A percentile compares a stretch with the other conserved stretches of the same genome.
Conservation (phyloP, 2,797 vertebrate species). For the Chrysolophus pictus region DNA sequence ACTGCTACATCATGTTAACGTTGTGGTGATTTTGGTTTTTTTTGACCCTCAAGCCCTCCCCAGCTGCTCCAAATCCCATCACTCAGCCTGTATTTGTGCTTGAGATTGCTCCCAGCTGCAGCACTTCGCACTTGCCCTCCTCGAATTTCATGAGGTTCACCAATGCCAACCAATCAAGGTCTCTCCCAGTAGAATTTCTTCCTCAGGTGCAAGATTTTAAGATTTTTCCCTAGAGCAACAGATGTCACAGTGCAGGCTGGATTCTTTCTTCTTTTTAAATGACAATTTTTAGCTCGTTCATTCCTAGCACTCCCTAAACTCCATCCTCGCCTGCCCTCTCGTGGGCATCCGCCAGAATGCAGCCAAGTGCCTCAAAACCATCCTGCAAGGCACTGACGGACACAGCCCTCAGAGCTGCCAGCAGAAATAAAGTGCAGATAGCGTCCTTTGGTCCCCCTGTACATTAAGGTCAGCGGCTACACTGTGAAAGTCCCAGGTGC, state of each 20-base stretch:
- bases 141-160: not conserved
- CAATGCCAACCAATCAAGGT: not conserved
- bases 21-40: no score
- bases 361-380: not conserved
- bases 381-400: not conserved
- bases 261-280: no score
- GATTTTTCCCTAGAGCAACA: not conserved
- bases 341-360: not conserved
- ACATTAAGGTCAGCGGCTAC: accelerated
- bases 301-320: not conserved
- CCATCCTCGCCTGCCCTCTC: conserved; percentile 26
- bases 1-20: no score
- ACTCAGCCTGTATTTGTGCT: not conserved
- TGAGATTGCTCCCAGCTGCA: no score
- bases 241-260: no score
- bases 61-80: no score
- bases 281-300: accelerated
- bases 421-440: accelerated
- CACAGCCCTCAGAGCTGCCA: not conserved
- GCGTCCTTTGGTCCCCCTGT: accelerated
- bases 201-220: not conserved
- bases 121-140: not conserved
- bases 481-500: no score
- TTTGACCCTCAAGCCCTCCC: not conserved
- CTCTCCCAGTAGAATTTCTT: not conserved